These are phyloP conservation scores for Diadumene lineata DNA, from an alignment of 92 coral and sea anemone species.

Conservation along the genomic window DNA sequence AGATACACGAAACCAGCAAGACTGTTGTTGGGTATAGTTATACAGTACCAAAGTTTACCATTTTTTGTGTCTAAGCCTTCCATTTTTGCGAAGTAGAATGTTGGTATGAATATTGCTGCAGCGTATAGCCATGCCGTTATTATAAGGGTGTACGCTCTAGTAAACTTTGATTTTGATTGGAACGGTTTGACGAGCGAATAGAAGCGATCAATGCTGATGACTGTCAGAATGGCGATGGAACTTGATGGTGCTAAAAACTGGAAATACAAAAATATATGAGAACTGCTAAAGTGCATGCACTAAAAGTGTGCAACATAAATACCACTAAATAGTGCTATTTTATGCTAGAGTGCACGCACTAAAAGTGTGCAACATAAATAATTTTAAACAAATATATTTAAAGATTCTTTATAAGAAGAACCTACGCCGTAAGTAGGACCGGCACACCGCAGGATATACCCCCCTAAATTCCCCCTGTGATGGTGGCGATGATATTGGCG, in stretches of 20 bases:
- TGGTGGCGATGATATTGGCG: not conserved
- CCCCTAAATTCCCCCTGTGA: too few relatives aligned
- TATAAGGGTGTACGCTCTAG: conserved; percentile 54
- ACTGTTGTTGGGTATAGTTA: conserved; percentile 72
- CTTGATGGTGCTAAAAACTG: conserved; percentile 90
- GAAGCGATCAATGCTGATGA: conserved; percentile 80
- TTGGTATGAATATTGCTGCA: conserved; percentile 60
- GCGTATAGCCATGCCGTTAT: conserved; percentile 63
- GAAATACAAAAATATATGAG: too few relatives aligned
- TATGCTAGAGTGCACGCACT: too few relatives aligned
- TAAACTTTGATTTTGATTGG: conserved; percentile 46
- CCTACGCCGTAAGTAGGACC: too few relatives aligned
- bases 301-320: too few relatives aligned
- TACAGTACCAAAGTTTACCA: conserved; percentile 60
- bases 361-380: too few relatives aligned
- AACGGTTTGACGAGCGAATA: conserved; percentile 84
- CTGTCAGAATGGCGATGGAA: conserved; percentile 75
- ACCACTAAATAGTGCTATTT: too few relatives aligned
- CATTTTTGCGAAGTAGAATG: conserved; percentile 70
- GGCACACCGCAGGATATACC: too few relatives aligned
- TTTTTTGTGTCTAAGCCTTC: conserved; percentile 38
- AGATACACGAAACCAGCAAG: conserved; percentile 56
- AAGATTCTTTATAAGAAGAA: too few relatives aligned
- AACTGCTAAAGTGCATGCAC: not conserved
- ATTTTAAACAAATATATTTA: too few relatives aligned